phyloP scores from a whole-genome alignment of 92 coral and sea anemone genomes.

The Porites lobata region DNA sequence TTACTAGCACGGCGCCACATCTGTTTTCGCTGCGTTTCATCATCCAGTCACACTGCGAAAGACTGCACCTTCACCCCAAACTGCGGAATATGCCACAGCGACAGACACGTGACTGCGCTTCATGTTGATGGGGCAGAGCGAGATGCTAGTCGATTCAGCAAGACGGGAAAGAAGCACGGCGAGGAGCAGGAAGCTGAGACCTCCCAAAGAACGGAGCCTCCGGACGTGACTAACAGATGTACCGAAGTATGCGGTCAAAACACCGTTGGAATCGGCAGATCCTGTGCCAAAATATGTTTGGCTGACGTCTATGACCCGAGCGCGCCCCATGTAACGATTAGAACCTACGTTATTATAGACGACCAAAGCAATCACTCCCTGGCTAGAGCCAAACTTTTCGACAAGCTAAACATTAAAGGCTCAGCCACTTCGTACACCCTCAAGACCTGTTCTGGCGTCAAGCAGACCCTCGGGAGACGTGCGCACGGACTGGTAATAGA shows the following conservation, averaged over 20 bases:
- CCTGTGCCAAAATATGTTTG: conserved; percentile 64
- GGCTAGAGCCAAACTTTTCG: conserved; percentile 29
- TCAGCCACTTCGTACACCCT: conserved; percentile 3
- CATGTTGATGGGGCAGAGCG: too few relatives aligned
- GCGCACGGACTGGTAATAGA: conserved; percentile 48
- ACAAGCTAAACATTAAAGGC: conserved; percentile 18
- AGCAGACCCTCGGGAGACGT: too few relatives aligned
- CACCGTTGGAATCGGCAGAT: conserved; percentile 5
- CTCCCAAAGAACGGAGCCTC: conserved; percentile 67
- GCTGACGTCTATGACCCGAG: conserved; percentile 20
- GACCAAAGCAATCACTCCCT: conserved; percentile 66
- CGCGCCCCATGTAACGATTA: conserved; percentile 15
- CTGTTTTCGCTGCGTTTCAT: too few relatives aligned
- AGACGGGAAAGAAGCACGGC: neutral
- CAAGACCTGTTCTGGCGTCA: too few relatives aligned
- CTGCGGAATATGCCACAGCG: too few relatives aligned
- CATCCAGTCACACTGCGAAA: too few relatives aligned
- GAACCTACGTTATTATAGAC: conserved; percentile 52
- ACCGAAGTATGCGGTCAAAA: conserved; percentile 45
- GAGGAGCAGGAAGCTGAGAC: neutral
- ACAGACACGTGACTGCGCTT: too few relatives aligned
- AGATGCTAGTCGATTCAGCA: neutral
- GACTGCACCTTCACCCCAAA: too few relatives aligned
- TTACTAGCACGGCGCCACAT: too few relatives aligned
- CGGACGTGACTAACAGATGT: conserved; percentile 21